Evolutionary conservation across 1,140 invertebrate genomes (phyloP).

Genomic region (Trinorchestia longiramus): DNA sequence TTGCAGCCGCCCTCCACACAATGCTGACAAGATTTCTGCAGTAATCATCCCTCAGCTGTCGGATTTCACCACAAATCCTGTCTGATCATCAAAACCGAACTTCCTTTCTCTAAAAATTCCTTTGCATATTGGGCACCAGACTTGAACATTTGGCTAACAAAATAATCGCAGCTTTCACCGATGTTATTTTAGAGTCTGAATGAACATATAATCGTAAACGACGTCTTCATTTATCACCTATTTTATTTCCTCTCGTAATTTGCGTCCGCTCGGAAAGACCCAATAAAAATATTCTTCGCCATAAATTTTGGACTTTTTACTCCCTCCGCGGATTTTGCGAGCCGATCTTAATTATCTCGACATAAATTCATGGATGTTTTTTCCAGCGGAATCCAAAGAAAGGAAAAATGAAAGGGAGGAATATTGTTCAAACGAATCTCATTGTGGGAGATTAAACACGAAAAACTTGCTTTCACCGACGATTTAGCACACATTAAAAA

Average conservation of each 20-base stretch:
- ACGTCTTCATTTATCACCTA: constrained; percentile 43
- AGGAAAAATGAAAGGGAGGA: background rate
- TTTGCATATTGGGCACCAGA: no score
- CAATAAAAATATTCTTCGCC: constrained; percentile 39
- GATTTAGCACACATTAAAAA: background rate
- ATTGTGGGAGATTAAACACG: background rate
- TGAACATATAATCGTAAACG: background rate
- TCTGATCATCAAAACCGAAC: no score
- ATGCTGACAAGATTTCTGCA: no score
- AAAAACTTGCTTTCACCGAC: background rate
- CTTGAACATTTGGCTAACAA: no score
- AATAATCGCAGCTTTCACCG: no score
- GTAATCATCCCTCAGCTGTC: no score
- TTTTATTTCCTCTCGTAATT: constrained; percentile 28
- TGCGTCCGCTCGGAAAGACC: constrained; percentile 11
- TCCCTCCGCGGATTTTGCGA: constrained; percentile 23
- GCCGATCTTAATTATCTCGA: constrained; percentile 45
- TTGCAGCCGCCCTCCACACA: no score
- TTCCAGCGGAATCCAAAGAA: background rate
- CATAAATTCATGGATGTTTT: constrained; percentile 47
- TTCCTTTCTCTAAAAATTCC: no score
- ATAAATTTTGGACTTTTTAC: constrained; percentile 32
- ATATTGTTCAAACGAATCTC: background rate
- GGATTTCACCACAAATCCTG: no score
- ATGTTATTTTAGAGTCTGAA: background rate